Percentiles rank a stretch among this genome's conserved stretches.
phyloP scores from a whole-genome alignment of 1,140 invertebrate species.

The Myzus persicae region DNA sequence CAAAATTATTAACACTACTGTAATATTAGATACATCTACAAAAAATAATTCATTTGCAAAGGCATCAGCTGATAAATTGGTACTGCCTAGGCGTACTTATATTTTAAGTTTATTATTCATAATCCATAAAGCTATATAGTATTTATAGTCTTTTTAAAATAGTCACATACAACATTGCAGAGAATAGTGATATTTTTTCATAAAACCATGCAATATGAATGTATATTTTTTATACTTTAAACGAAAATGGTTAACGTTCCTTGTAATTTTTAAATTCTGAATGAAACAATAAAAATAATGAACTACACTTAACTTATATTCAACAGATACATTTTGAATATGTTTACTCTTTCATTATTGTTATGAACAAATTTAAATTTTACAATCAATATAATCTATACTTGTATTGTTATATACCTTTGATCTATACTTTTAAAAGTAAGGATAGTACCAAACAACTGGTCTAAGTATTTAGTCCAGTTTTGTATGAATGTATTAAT shows the following conservation, averaged over 20 bases:
- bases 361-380: neutral
- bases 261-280: neutral
- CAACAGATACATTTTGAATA: neutral
- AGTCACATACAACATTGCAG: neutral
- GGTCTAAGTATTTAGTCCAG: neutral
- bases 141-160: neutral
- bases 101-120: constrained; percentile 34
- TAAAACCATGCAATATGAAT: neutral
- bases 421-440: neutral
- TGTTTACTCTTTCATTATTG: neutral
- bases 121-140: neutral
- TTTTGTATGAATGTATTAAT: neutral
- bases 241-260: neutral
- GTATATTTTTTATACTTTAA: neutral
- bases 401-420: neutral
- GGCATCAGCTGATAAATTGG: constrained; percentile 47
- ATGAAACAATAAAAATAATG: neutral
- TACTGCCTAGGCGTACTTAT: neutral
- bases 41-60: constrained; percentile 20
- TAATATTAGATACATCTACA: neutral
- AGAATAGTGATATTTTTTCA: neutral
- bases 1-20: neutral
- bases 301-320: neutral
- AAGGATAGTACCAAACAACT: neutral
- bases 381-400: neutral